Percentiles rank a stretch among this genome's conserved stretches.
Evolutionary conservation across 2,797 vertebrate genomes (phyloP).

Genomic region (Sarcophilus harrisii): DNA sequence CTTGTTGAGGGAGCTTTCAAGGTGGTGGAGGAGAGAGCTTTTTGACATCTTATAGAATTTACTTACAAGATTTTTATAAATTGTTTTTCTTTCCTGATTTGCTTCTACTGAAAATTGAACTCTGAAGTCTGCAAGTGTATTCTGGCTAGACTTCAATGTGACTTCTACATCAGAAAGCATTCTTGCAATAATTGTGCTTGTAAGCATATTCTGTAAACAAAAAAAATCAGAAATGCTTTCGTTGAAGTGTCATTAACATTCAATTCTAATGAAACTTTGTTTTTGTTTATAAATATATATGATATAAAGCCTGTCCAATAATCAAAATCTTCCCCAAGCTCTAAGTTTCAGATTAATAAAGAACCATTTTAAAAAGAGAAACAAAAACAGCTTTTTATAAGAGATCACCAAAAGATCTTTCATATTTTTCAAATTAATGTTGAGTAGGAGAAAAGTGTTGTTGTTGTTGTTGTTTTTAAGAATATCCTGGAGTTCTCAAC

Average conservation of each 20-base stretch:
- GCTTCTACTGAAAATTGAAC: background rate
- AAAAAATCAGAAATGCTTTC: slow-evolving; percentile 28
- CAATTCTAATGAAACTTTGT: background rate
- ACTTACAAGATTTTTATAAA: slow-evolving; percentile 3
- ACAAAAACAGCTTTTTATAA: background rate
- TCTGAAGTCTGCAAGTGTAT: background rate
- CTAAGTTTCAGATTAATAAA: slow-evolving; percentile 11
- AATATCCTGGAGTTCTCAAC: background rate
- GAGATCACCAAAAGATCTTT: background rate
- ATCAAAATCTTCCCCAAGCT: slow-evolving; percentile 20
- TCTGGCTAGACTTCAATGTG: slow-evolving; percentile 6
- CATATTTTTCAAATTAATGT: background rate
- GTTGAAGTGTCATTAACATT: slow-evolving; percentile 38
- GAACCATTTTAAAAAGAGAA: background rate
- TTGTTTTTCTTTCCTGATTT: slow-evolving; percentile 23
- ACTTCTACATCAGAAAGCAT: slow-evolving; percentile 60
- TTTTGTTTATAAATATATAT: background rate
- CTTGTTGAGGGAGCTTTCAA: too few relatives aligned
- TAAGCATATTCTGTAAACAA: slow-evolving; percentile 34
- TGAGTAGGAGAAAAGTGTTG: background rate
- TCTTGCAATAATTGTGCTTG: background rate
- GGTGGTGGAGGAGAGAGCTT: background rate
- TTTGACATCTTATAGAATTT: background rate
- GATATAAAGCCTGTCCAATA: background rate
- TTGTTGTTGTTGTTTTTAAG: background rate